Evolutionary conservation across 2,113 vertebrate genomes (phyloP).

Genomic region (Scophthalmus maximus): DNA sequence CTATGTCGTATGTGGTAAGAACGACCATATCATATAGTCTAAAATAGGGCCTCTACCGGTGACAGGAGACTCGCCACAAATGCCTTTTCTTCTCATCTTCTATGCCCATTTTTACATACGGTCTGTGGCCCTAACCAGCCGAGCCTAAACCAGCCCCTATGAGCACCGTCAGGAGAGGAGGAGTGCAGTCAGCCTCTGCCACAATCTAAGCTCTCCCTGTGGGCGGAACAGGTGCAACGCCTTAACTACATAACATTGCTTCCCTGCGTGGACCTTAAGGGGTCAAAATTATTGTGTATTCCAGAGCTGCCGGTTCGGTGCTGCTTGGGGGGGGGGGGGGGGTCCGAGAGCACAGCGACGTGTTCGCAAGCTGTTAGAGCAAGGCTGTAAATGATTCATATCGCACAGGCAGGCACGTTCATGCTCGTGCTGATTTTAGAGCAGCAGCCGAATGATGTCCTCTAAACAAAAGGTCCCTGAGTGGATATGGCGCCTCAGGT

Average conservation of each 20-base stretch:
- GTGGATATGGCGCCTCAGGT: slow-evolving; percentile 69
- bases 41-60: too few species aligned
- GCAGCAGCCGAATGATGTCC: slow-evolving; percentile 71
- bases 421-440: slow-evolving; percentile 58
- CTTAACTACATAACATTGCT: slow-evolving; percentile 46
- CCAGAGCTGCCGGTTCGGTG: slow-evolving; percentile 47
- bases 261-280: slow-evolving; percentile 42
- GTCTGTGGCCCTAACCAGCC: slow-evolving; percentile 7
- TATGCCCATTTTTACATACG: too few species aligned
- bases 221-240: slow-evolving; percentile 7
- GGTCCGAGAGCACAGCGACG: slow-evolving; percentile 34
- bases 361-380: slow-evolving; percentile 62
- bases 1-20: too few species aligned
- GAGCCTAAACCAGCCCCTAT: neutral
- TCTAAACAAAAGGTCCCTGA: slow-evolving; percentile 71
- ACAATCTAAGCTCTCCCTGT: slow-evolving; percentile 2
- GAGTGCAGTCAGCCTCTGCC: slow-evolving; percentile 16
- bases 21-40: too few species aligned
- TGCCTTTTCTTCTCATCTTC: too few species aligned
- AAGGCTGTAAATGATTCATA: slow-evolving; percentile 74
- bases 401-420: slow-evolving; percentile 52
- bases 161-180: neutral
- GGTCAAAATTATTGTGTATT: slow-evolving; percentile 69
- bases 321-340: slow-evolving; percentile 37
- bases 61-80: too few species aligned